phyloP scores from a whole-genome alignment of 1,140 invertebrate species.

The Glossosoma conforme region DNA sequence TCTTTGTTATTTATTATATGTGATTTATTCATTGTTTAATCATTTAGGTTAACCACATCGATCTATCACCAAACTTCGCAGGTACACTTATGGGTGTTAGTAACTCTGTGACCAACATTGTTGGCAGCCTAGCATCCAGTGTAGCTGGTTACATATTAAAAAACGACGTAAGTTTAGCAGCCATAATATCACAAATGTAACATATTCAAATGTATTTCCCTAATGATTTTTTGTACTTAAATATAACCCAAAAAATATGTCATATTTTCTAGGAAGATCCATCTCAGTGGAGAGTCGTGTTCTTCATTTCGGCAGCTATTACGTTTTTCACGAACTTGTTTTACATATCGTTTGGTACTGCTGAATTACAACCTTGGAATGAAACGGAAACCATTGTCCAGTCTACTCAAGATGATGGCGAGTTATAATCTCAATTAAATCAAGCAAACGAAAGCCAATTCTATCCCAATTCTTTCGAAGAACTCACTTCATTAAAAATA shows the following conservation, averaged over 20 bases:
- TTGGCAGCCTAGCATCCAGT: slow-evolving; percentile 61
- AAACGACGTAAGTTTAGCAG: slow-evolving; percentile 36
- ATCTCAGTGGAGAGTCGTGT: slow-evolving; percentile 24
- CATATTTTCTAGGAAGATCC: slow-evolving; percentile 17
- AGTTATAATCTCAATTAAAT: too few relatives aligned
- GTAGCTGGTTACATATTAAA: slow-evolving; percentile 35
- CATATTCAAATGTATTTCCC: not conserved
- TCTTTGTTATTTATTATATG: not conserved
- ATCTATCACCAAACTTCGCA: slow-evolving; percentile 73
- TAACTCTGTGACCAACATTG: slow-evolving; percentile 61
- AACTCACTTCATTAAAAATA: too few relatives aligned
- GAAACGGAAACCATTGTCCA: too few relatives aligned
- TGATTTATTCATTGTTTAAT: not conserved
- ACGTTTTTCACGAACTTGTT: slow-evolving; percentile 18
- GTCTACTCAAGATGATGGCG: too few relatives aligned
- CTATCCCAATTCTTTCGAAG: too few relatives aligned
- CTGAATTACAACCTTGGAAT: slow-evolving; percentile 21
- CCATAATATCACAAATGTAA: not conserved
- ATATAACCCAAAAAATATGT: not conserved
- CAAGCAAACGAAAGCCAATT: too few relatives aligned
- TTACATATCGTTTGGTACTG: slow-evolving; percentile 20
- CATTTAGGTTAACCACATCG: slow-evolving; percentile 62
- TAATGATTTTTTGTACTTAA: not conserved
- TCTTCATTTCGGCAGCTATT: slow-evolving; percentile 19
- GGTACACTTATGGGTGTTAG: slow-evolving; percentile 67